These are phyloP conservation scores for Corythoichthys haematopterus DNA, from an alignment of 2,113 vertebrate species.

Conservation along the genomic window DNA sequence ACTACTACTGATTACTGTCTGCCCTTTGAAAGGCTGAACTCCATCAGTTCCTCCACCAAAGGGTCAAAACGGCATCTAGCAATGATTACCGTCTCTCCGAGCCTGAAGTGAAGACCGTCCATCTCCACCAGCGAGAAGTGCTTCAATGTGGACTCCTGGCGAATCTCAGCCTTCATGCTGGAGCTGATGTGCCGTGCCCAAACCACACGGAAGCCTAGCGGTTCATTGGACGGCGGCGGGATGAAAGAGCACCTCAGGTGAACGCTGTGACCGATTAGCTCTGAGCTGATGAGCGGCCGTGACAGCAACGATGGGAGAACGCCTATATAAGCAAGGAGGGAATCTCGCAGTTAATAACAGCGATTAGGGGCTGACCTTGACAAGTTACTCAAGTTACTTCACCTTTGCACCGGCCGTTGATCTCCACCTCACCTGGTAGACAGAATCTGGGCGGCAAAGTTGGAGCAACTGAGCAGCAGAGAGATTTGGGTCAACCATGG, in stretches of 20 bases:
- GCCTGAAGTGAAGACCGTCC: slow-evolving; percentile 74
- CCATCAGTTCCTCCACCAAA: neutral
- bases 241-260: slow-evolving; percentile 72
- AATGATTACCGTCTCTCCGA: slow-evolving; percentile 76
- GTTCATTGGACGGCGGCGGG: slow-evolving; percentile 21
- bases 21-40: slow-evolving; percentile 17
- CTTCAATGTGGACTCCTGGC: slow-evolving; percentile 64
- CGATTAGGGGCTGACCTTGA: neutral
- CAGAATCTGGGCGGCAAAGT: slow-evolving; percentile 58
- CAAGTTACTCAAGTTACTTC: slow-evolving; percentile 4
- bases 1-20: slow-evolving; percentile 18
- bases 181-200: slow-evolving; percentile 70
- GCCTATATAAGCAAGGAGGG: slow-evolving; percentile 29
- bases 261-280: slow-evolving; percentile 64
- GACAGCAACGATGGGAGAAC: slow-evolving; percentile 44
- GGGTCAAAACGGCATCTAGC: slow-evolving; percentile 27
- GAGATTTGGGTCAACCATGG: neutral
- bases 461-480: slow-evolving; percentile 40
- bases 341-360: neutral
- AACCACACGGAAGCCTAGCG: slow-evolving; percentile 63
- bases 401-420: slow-evolving; percentile 67
- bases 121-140: slow-evolving; percentile 59
- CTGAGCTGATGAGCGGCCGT: slow-evolving; percentile 55
- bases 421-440: slow-evolving; percentile 59
- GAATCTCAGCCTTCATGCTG: slow-evolving; percentile 73